These are phyloP conservation scores for Myotis myotis DNA, from an alignment of 2,797 vertebrate genomes.

Conservation along the genomic window DNA sequence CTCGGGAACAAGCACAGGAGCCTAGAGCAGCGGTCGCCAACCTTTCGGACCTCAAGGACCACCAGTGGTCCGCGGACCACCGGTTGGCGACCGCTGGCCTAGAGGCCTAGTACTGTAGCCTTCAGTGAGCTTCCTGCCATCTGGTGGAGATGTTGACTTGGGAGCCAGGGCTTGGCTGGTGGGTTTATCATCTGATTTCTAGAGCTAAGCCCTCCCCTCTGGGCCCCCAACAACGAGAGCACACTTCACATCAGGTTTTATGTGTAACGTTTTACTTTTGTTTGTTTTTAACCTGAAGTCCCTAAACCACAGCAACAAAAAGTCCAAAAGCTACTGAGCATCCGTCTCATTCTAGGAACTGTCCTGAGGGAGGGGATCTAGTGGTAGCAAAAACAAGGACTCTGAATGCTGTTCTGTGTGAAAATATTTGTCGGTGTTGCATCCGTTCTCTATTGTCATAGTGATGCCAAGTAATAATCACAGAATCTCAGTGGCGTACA, in stretches of 20 bases:
- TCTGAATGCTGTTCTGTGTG: not conserved
- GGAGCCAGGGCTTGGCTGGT: not conserved
- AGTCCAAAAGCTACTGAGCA: not conserved
- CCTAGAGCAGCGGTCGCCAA: no score
- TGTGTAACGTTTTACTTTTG: not conserved
- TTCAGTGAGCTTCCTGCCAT: not conserved
- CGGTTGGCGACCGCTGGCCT: not conserved
- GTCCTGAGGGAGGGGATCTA: not conserved
- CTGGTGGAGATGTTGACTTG: not conserved
- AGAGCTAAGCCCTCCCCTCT: not conserved
- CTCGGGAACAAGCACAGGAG: no score
- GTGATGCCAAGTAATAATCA: not conserved
- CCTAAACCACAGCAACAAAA: not conserved
- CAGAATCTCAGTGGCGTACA: not conserved
- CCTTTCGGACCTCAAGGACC: no score
- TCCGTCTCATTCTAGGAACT: not conserved
- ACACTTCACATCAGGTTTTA: not conserved
- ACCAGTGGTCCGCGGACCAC: no score
- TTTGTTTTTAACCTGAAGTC: not conserved
- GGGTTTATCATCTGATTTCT: not conserved
- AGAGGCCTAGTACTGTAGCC: rapidly evolving
- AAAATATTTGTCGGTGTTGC: no score
- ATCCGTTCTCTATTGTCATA: not conserved
- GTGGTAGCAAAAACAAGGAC: not conserved
- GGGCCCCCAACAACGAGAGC: not conserved